These are phyloP conservation scores for Oreohelix idahoensis DNA, from an alignment of 1,140 invertebrate species.

Conservation along the genomic window DNA sequence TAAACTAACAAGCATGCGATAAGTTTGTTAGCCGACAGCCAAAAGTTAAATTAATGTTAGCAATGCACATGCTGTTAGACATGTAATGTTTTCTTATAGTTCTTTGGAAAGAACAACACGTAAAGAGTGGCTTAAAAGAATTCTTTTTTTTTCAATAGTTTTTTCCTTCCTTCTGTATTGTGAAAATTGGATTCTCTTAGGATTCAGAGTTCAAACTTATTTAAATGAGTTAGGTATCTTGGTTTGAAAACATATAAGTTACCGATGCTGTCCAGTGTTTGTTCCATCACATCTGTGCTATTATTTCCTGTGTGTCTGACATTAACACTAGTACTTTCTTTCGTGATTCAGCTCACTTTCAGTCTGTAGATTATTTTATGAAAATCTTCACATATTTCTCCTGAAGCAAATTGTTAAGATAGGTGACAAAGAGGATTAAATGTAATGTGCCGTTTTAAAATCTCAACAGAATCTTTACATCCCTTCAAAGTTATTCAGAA, in stretches of 20 bases:
- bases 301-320: slow-evolving; percentile 5
- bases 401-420: neutral
- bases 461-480: neutral
- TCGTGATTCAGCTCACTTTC: neutral
- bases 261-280: no score
- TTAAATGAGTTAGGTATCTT: no score
- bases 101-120: neutral
- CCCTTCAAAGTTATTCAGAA: slow-evolving; percentile 4
- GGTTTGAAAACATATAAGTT: no score
- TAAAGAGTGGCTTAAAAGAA: neutral
- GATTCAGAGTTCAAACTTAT: no score
- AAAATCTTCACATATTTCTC: slow-evolving; percentile 11
- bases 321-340: slow-evolving; percentile 3
- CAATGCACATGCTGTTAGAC: neutral
- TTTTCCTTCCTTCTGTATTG: neutral
- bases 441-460: neutral
- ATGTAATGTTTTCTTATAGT: neutral
- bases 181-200: no score
- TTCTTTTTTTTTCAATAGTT: neutral
- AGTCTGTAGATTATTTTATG: neutral
- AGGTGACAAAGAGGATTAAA: no score
- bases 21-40: neutral
- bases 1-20: neutral
- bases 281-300: neutral
- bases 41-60: neutral